Percentiles rank a stretch among this genome's conserved stretches.
Evolutionary conservation across 2,888 invertebrate genomes (phyloP).

Genomic region (Caenorhabditis uteleia): DNA sequence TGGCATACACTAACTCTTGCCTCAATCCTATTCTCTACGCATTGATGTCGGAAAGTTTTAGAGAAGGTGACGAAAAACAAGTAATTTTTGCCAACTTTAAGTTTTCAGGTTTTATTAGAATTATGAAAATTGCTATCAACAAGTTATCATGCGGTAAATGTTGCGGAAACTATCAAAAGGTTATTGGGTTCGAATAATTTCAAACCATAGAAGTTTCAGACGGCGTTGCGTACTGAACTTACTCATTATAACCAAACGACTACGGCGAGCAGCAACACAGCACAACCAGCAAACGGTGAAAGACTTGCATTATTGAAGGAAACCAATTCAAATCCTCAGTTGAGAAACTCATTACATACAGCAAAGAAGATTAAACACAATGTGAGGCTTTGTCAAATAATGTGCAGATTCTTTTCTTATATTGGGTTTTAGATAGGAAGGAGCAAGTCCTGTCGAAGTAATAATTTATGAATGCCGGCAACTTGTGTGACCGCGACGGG

Average conservation of each 20-base stretch:
- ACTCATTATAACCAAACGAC: conserved; percentile 33
- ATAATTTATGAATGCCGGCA: conserved; percentile 32
- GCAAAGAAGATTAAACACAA: no score
- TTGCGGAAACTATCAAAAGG: conserved; percentile 35
- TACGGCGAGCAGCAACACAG: not conserved
- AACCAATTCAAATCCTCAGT: conserved; percentile 4
- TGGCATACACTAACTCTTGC: conserved; percentile 90
- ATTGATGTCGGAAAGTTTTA: conserved; percentile 90
- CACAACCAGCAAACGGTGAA: conserved; percentile 10
- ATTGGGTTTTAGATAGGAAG: conserved; percentile 31
- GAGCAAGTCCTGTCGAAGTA: conserved; percentile 32
- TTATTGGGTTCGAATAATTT: not conserved
- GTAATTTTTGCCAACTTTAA: not conserved
- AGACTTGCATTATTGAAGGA: conserved; percentile 2
- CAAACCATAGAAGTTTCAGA: not conserved
- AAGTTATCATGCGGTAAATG: conserved; percentile 36
- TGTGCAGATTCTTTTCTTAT: no score
- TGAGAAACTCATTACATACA: no score
- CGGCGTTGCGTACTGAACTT: conserved; percentile 23
- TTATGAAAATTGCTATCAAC: conserved; percentile 35
- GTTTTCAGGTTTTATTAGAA: conserved; percentile 46
- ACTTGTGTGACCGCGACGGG: conserved; percentile 13
- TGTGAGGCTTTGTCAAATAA: no score
- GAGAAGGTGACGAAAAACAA: conserved; percentile 78
- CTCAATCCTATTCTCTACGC: conserved; percentile 93